phyloP scores from a whole-genome alignment of 2,113 vertebrate species.

The Haemorhous mexicanus region DNA sequence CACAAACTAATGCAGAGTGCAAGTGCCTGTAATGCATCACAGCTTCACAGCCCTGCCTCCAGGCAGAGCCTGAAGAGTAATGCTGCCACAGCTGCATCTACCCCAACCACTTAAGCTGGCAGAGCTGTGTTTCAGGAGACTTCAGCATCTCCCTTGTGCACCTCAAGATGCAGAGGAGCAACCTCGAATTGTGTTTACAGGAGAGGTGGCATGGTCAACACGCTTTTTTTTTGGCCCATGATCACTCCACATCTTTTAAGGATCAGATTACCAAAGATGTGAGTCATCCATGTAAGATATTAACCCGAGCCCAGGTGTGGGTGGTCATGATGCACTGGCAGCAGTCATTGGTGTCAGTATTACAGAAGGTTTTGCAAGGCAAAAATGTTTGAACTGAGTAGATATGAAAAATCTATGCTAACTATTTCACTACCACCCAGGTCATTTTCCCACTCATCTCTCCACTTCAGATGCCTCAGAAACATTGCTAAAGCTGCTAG shows the following conservation, averaged over 20 bases:
- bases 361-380: background rate
- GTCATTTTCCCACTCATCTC: background rate
- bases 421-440: background rate
- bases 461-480: background rate
- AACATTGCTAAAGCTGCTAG: background rate
- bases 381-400: background rate
- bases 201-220: background rate
- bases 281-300: background rate
- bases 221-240: rapidly evolving
- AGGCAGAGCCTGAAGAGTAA: background rate
- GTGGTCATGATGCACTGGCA: background rate
- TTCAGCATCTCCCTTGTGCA: background rate
- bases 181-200: rapidly evolving
- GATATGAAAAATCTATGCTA: slow-evolving; percentile 15
- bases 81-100: rapidly evolving
- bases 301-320: background rate
- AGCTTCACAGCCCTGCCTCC: background rate
- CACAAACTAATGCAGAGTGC: background rate
- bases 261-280: background rate
- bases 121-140: rapidly evolving
- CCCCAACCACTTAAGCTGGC: too few species aligned
- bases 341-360: rapidly evolving
- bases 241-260: background rate
- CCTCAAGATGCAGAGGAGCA: rapidly evolving
- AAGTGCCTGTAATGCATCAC: background rate